Evolutionary conservation across 1,140 invertebrate species (phyloP), one percentile per base, ranked within the genome.

Genomic region (Aphelenchoides besseyi): DNA sequence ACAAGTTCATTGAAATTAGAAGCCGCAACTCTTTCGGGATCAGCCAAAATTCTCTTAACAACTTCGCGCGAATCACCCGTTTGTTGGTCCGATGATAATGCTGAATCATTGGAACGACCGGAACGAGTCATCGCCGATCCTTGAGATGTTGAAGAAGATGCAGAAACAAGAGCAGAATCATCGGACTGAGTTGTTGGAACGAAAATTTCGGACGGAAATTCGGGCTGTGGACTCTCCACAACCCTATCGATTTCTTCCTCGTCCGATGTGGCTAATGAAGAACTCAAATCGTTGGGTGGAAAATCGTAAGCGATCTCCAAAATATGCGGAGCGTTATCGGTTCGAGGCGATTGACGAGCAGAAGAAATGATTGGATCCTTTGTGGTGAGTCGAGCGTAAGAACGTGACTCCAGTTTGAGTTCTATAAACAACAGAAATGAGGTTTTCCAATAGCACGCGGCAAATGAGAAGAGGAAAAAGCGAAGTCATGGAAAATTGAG

Each of bases 1-100:
- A 72, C 57, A 12, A 72, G 72, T 16, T 26, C 32, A n/a, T 75
- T 68, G 72, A 72, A 75, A 28, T 75, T 55, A 12, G 63, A 68
- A 23, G 55, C 12, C 18, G 71, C 71, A 0, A 72, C 71, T n/a
- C 23, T 69, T 18, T 55, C 74, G 5, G 71, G 71, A 74, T 72
- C 73, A 9, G 28, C 55, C 26, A 72, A 52, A 26, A 75, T 28
- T 26, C 75, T n/a, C 1, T 26, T n/a, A 9, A 69, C 67, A 35
- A 69, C 16, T 16, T 29, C 12, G n/a, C n/a, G n/a, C n/a, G n/a
- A n/a, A n/a, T n/a, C n/a, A 23, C 23, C 3, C 23, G 67, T n/a
- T 18, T 69, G 12, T 29, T 12, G n/a, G 16, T n/a, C 1, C 18
- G n/a, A 12, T 29, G 67, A n/a, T 23, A 29, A 71, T 5, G 67